Evolutionary conservation across 2,888 invertebrate genomes (phyloP), one percentile per base, ranked within the genome.

Genomic region (Mimachlamys varia): DNA sequence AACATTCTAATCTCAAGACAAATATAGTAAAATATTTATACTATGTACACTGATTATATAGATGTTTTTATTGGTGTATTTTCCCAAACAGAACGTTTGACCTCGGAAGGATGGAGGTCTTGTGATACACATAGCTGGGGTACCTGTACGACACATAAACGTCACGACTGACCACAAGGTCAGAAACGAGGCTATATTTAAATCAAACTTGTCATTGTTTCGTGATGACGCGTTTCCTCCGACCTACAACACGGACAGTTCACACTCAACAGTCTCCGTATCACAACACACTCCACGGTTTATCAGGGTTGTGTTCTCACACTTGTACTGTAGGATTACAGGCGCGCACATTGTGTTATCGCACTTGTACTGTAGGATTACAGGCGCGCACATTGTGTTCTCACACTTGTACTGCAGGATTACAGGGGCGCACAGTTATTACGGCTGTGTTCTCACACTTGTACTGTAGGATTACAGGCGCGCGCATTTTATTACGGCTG

Each of bases 181-280:
- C 33, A 76, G 22, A 22, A 76, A 33, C 12, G 33, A 27, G 76
- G 76, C 33, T 76, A 76, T 33, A 76, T 76, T 76, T 76, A 27
- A 33, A 76, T 76, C 76, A 76, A 33, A 76, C 76, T 76, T 33
- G 76, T 76, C 76, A 33, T 76, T 76, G 76, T 76, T 76, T 76
- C 33, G 27, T 76, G 76, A 76, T 76, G 76, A 76, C 33, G 76
- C 33, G 76, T 27, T 76, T 76, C 76, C 76, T 15, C 17, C 76
- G 27, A 10, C 44, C 44, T 5, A 76, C 76, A 10, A 76, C 33
- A 27, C 27, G 53, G 13, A 53, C 19, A 53, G 53, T 27, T 15
- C 33, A 76, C 33, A 44, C 7, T 44, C 44, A 76, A 27, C 58
- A 76, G 76, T 33, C 76, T 58, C 58, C n/a, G 17, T 13, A 58